Conservation (phyloP, 2,797 vertebrate genomes). For the Myotis findleyi region DNA sequence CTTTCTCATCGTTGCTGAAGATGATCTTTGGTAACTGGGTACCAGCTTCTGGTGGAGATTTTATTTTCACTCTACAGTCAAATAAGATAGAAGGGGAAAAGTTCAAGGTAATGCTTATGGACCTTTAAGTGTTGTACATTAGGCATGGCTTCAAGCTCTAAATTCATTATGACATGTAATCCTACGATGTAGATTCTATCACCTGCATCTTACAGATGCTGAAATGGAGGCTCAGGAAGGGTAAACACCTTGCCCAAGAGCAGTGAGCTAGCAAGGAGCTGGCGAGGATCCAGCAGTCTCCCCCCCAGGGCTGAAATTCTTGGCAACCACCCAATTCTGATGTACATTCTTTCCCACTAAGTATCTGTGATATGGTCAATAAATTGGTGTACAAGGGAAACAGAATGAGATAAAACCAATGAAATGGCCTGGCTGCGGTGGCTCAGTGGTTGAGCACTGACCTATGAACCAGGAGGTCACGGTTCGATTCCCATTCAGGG, state of each 20-base stretch:
- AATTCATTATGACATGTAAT: fast-evolving
- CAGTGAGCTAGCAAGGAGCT: not conserved
- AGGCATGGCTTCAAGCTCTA: not conserved
- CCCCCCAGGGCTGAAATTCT: not conserved
- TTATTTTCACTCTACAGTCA: slow-evolving; percentile 82
- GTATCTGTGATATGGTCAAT: not conserved
- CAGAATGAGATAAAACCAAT: not conserved
- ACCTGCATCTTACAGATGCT: not conserved
- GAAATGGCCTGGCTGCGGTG: too few relatives aligned
- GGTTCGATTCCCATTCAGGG: too few relatives aligned
- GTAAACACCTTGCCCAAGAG: not conserved
- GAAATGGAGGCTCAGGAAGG: not conserved
- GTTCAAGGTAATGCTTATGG: not conserved
- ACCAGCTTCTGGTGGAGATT: slow-evolving; percentile 82
- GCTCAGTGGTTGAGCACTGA: too few relatives aligned
- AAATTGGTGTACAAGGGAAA: not conserved
- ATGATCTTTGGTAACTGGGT: slow-evolving; percentile 84
- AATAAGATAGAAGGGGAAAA: not conserved
- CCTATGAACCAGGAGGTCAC: too few relatives aligned
- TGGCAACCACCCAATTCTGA: not conserved
- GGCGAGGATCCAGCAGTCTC: not conserved
- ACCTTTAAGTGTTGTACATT: fast-evolving
- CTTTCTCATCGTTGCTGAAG: slow-evolving; percentile 75
- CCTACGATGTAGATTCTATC: not conserved
- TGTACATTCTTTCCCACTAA: fast-evolving